Evolutionary conservation across 2,888 invertebrate genomes (phyloP).

Genomic region (Acronicta aceris): DNA sequence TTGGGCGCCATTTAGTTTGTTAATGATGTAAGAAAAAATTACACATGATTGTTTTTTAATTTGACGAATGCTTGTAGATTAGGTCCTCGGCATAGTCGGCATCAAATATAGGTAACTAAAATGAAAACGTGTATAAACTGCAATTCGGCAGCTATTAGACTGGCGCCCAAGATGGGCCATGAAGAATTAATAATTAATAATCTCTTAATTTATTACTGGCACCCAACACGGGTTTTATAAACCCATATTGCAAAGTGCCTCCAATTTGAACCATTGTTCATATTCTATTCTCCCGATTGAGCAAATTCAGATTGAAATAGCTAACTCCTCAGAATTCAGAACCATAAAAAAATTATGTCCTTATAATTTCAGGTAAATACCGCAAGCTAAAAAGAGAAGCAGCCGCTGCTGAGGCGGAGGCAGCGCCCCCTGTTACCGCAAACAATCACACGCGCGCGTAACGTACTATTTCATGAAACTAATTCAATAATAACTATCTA

Average conservation of each 20-base stretch:
- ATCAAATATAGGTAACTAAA: too few relatives aligned
- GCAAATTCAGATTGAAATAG: too few relatives aligned
- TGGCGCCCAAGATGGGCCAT: constrained; percentile 1
- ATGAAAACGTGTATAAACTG: too few relatives aligned
- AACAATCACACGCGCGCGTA: constrained; percentile 85
- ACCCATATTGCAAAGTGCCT: too few relatives aligned
- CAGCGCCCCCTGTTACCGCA: constrained; percentile 81
- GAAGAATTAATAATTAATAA: background rate
- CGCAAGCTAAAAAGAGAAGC: constrained; percentile 90
- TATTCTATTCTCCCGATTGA: too few relatives aligned
- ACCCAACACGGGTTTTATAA: background rate
- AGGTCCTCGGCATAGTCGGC: too few relatives aligned
- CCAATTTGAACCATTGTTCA: too few relatives aligned
- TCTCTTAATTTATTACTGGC: too few relatives aligned
- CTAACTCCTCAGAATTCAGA: too few relatives aligned
- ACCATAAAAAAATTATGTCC: background rate
- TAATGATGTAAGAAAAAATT: too few relatives aligned
- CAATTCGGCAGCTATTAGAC: background rate
- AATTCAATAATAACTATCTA: constrained; percentile 4
- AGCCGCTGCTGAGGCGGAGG: constrained; percentile 80
- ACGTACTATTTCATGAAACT: constrained; percentile 24
- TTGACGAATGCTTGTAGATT: too few relatives aligned
- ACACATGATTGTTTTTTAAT: too few relatives aligned
- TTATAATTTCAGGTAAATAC: constrained; percentile 88
- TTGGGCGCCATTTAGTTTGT: constrained; percentile 1